Evolutionary conservation across 2,888 invertebrate species (phyloP).

Genomic region (Noctua pronuba): DNA sequence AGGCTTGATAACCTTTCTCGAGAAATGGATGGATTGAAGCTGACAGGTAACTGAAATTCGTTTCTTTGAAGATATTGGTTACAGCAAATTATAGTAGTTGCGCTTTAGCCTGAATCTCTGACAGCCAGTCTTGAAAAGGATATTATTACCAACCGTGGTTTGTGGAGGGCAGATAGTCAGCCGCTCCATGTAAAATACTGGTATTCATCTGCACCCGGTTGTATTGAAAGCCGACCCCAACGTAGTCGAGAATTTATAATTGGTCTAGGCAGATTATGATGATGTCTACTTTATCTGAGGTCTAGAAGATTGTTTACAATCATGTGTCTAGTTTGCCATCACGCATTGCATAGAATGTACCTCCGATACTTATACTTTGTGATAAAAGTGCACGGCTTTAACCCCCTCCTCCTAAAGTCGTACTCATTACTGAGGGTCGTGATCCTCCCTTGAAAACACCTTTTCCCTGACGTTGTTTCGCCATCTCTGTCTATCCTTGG

Average conservation of each 20-base stretch:
- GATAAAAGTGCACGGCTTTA: neutral
- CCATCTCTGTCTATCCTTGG: too few species aligned
- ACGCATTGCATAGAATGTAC: slow-evolving; percentile 21
- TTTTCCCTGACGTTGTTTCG: too few species aligned
- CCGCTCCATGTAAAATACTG: neutral
- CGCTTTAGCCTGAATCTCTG: neutral
- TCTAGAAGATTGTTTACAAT: neutral
- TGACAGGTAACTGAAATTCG: neutral
- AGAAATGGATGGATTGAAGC: neutral
- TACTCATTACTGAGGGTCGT: too few species aligned
- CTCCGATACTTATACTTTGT: neutral
- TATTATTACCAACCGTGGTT: neutral
- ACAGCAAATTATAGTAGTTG: neutral
- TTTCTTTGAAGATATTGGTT: neutral
- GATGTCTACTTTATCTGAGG: neutral
- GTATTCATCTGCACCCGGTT: neutral
- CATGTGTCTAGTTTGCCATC: neutral
- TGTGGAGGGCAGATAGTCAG: neutral
- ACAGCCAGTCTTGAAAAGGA: neutral
- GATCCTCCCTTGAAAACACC: too few species aligned
- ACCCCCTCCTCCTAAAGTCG: too few species aligned
- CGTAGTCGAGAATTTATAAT: neutral
- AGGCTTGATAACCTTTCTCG: neutral
- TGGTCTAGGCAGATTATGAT: neutral
- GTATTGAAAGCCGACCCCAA: neutral